Evolutionary conservation across 2,797 vertebrate species (phyloP).

Genomic region (Momotus momota): DNA sequence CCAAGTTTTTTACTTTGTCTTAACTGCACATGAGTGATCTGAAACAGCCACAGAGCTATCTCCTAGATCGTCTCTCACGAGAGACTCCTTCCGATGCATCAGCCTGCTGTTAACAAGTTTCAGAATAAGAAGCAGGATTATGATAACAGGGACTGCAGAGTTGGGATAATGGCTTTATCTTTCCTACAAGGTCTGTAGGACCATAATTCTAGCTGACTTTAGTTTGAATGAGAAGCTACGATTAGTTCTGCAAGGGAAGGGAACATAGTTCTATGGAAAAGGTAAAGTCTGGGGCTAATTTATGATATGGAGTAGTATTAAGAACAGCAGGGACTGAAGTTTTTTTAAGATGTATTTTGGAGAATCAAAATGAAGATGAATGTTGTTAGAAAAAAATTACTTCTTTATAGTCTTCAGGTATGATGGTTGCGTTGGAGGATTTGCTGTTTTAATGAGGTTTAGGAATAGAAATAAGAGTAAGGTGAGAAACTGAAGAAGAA

Average conservation of each 20-base stretch:
- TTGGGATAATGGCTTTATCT: background rate
- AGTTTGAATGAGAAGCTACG: background rate
- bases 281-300: background rate
- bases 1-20: background rate
- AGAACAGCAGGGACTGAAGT: background rate
- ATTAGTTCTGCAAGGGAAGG: background rate
- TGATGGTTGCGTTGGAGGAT: background rate
- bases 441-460: background rate
- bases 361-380: background rate
- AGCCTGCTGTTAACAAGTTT: background rate
- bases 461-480: background rate
- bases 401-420: background rate
- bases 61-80: background rate
- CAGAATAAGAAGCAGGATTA: background rate
- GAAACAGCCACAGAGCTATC: background rate
- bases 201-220: background rate
- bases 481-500: background rate
- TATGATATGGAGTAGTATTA: background rate
- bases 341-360: background rate
- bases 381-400: background rate
- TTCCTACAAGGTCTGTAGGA: background rate
- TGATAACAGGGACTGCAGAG: background rate
- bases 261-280: background rate
- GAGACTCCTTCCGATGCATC: background rate
- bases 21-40: background rate